These are phyloP conservation scores for Amyelois transitella DNA, from an alignment of 1,140 invertebrate genomes.

Conservation along the genomic window DNA sequence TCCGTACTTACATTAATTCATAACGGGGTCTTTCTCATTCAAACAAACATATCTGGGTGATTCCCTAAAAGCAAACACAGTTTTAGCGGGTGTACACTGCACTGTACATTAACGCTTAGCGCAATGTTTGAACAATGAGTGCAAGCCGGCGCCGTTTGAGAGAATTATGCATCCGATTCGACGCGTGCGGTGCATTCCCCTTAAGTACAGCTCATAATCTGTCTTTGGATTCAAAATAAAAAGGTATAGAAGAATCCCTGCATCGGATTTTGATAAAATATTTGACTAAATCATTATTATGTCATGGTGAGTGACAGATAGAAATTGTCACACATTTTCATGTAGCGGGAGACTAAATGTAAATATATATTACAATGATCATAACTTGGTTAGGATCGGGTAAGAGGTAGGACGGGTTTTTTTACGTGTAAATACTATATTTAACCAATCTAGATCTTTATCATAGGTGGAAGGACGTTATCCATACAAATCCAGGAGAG, in stretches of 20 bases:
- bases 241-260: not conserved
- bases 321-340: too few species aligned
- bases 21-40: constrained; percentile 12
- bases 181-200: not conserved
- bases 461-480: too few species aligned
- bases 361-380: too few species aligned
- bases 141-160: constrained; percentile 28
- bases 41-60: constrained; percentile 7
- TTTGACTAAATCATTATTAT: too few species aligned
- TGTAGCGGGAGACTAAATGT: too few species aligned
- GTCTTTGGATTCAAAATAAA: not conserved
- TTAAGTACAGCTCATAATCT: not conserved
- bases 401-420: too few species aligned
- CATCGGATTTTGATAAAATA: too few species aligned
- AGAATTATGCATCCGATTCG: not conserved
- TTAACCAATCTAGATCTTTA: too few species aligned
- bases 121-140: constrained; percentile 7
- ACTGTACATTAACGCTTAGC: constrained; percentile 23
- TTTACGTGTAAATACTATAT: too few species aligned
- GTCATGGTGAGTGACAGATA: too few species aligned
- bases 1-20: not conserved
- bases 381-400: too few species aligned
- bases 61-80: constrained; percentile 7
- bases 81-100: constrained; percentile 25
- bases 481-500: too few species aligned